A percentile compares a stretch with the other conserved stretches of the same genome.
phyloP scores from a whole-genome alignment of 2,888 invertebrate genomes.

The Hipparchia sbordonii region DNA sequence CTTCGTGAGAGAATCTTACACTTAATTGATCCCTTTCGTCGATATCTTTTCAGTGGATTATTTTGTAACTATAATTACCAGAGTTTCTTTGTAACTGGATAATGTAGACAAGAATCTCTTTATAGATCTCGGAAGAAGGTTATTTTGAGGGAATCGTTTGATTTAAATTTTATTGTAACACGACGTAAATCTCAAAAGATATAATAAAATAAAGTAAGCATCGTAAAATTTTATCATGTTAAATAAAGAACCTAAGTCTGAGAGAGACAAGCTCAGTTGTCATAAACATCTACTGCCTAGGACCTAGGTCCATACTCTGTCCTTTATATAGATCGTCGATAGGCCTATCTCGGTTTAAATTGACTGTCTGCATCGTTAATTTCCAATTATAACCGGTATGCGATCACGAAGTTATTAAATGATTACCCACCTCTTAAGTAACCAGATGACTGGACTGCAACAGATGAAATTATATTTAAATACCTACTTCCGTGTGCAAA shows the following conservation, averaged over 20 bases:
- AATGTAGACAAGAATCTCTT: too few species aligned
- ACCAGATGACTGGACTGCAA: slow-evolving; percentile 7
- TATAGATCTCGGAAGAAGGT: too few species aligned
- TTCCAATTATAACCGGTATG: slow-evolving; percentile 10
- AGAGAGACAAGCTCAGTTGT: background rate
- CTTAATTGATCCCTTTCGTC: too few species aligned
- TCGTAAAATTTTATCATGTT: too few species aligned
- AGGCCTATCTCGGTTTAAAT: background rate
- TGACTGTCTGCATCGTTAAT: background rate
- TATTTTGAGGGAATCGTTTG: too few species aligned
- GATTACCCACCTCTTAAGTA: slow-evolving; percentile 11
- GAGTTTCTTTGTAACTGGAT: too few species aligned
- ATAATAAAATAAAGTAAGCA: too few species aligned
- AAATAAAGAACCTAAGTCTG: background rate
- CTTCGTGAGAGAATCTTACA: too few species aligned
- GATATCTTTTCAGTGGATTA: too few species aligned
- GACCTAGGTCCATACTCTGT: background rate
- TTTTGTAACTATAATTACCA: too few species aligned
- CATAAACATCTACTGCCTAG: background rate
- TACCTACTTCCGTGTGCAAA: background rate
- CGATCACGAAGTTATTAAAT: slow-evolving; percentile 8
- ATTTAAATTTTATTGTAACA: too few species aligned
- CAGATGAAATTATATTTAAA: slow-evolving; percentile 12
- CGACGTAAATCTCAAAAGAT: too few species aligned
- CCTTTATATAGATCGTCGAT: background rate